Percentiles rank a stretch among this genome's conserved stretches.
These are phyloP conservation scores for Tapirus indicus DNA, from an alignment of 2,797 vertebrate species.

Conservation along the genomic window DNA sequence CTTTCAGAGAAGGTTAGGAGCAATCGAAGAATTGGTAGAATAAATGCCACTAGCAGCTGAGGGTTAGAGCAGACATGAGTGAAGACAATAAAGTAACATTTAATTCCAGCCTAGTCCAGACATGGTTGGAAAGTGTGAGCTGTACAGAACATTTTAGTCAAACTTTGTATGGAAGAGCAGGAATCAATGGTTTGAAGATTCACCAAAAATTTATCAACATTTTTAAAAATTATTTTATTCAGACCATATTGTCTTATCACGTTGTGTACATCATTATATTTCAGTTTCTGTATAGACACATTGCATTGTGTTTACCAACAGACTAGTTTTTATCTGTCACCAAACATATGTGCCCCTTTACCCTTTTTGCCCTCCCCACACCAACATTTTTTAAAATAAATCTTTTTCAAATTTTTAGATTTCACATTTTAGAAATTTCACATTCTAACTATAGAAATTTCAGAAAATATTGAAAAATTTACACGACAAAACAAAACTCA, in stretches of 20 bases:
- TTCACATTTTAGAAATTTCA: neutral
- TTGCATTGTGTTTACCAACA: too few relatives aligned
- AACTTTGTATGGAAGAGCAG: conserved; percentile 12
- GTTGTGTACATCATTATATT: too few relatives aligned
- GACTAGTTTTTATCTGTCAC: too few relatives aligned
- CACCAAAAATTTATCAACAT: neutral
- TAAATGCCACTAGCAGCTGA: neutral
- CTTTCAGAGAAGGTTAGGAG: neutral
- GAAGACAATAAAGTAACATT: neutral
- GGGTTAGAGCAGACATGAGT: neutral
- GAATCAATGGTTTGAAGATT: neutral
- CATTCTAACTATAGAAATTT: neutral
- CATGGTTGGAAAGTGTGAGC: neutral
- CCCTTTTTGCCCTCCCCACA: neutral
- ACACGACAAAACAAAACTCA: conserved; percentile 22
- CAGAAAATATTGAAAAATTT: neutral
- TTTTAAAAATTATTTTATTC: neutral
- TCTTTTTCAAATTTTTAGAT: neutral
- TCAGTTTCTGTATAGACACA: too few relatives aligned
- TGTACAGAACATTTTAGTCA: conserved; percentile 8
- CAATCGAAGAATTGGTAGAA: neutral
- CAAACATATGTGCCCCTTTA: too few relatives aligned
- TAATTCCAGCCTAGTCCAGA: neutral
- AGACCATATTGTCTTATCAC: too few relatives aligned
- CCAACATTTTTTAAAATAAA: neutral